These are phyloP conservation scores for Nasonia giraulti DNA, from an alignment of 1,140 invertebrate species.

Conservation along the genomic window DNA sequence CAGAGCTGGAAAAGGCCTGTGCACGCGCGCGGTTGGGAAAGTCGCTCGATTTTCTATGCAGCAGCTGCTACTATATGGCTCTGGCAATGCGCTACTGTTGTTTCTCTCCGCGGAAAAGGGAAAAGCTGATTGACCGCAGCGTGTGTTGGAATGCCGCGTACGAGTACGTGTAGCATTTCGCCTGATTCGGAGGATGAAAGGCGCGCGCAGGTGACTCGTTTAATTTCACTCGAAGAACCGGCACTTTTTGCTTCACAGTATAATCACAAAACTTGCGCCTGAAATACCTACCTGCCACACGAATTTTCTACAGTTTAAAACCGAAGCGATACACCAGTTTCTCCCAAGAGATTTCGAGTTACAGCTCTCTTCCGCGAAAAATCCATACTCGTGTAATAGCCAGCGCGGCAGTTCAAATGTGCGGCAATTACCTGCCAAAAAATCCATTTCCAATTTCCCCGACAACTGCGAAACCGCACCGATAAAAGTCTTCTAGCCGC, in stretches of 20 bases:
- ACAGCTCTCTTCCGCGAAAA: not conserved
- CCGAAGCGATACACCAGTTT: too few species aligned
- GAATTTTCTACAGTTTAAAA: too few species aligned
- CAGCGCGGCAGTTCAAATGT: too few species aligned
- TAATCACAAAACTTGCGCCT: too few species aligned
- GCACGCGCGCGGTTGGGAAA: constrained; percentile 13
- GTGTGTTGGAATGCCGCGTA: not conserved
- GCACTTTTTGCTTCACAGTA: too few species aligned
- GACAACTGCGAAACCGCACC: not conserved
- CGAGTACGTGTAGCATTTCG: not conserved
- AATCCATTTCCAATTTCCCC: not conserved
- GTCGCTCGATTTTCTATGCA: constrained; percentile 43
- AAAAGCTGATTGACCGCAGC: constrained; percentile 22
- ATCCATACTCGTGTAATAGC: not conserved
- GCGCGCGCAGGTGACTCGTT: too few species aligned
- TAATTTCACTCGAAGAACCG: not conserved
- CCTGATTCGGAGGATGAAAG: not conserved
- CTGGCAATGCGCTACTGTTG: not conserved
- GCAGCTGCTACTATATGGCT: too few species aligned
- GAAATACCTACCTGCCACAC: too few species aligned
- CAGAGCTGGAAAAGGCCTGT: not conserved
- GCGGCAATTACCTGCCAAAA: not conserved
- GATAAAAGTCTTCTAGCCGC: not conserved
- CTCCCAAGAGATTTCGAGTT: not conserved
- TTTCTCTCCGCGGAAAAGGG: constrained; percentile 13